Evolutionary conservation across 1,140 invertebrate species (phyloP), one percentile per base, ranked within the genome.

Genomic region (Nebria ingens): DNA sequence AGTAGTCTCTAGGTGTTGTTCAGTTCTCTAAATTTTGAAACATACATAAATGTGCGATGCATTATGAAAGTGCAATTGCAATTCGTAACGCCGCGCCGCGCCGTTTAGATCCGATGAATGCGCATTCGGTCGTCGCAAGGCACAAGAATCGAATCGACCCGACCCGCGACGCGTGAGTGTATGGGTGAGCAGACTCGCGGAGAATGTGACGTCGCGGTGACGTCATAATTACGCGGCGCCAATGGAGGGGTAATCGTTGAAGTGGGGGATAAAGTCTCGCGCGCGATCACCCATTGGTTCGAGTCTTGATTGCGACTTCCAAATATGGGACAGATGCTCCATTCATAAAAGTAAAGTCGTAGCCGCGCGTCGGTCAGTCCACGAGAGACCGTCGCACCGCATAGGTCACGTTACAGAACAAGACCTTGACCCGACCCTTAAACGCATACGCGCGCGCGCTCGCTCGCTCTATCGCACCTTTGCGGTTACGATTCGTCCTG

Each of bases 311-410:
- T 59, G 64, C 62, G 67, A 65, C 63, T 68, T 66, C 71, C 70
- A 71, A 73, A 73, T 72, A 72, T 72, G 71, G 71, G 67, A 70
- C 69, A 71, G 66, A 66, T 66, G 64, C 65, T 77, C 72, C 76
- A 78, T 78, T 78, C 76, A 78, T 77, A 76, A 76, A 75, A 69
- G 67, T 69, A 55, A 62, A 63, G 60, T 56, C 42, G 61, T 57
- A 58, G 52, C 59, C 59, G 60, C 62, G 55, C 53, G 53, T 56
- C 56, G 55, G 52, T 54, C 53, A 60, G 61, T 64, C 56, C 58
- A 61, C 56, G 58, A 56, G 50, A 23, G 38, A 55, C 56, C 55
- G 52, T 25, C 55, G 55, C 49, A 52, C 51, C 50, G 38, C 54
- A 20, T 22, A n/a, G 15, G 6, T 45, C 17, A 17, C 17, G 40